Conservation (phyloP, 2,888 invertebrate species). For the Matsumyia berberina region DNA sequence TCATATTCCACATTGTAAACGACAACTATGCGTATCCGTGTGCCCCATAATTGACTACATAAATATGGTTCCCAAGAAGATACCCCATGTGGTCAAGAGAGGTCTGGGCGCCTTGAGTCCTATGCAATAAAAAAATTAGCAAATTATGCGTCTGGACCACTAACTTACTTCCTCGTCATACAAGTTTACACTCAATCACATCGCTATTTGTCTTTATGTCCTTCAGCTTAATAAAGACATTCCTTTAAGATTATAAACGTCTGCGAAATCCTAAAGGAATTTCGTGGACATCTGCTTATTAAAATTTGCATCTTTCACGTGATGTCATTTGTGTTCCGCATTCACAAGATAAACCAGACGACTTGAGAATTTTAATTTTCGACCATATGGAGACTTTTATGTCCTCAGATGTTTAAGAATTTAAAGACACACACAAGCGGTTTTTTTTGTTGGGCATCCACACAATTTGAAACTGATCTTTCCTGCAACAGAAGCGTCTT, state of each 20-base stretch:
- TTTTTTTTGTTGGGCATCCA: too few species aligned
- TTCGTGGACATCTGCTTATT: slow-evolving; percentile 1
- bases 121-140: too few species aligned
- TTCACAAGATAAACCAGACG: slow-evolving; percentile 1
- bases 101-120: too few species aligned
- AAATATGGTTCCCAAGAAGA: too few species aligned
- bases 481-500: too few species aligned
- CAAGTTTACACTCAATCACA: not conserved
- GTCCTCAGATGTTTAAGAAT: not conserved
- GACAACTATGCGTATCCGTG: too few species aligned
- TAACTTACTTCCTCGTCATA: too few species aligned
- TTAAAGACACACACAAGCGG: not conserved
- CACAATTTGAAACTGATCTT: too few species aligned
- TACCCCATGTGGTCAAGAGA: too few species aligned
- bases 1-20: too few species aligned
- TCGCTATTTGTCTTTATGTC: slow-evolving; percentile 1
- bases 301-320: not conserved
- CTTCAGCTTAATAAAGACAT: not conserved
- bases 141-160: too few species aligned
- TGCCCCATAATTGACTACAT: too few species aligned
- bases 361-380: not conserved
- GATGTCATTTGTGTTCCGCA: not conserved
- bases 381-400: not conserved
- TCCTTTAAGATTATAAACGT: not conserved
- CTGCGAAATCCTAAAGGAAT: not conserved